Percentiles rank a stretch among this genome's conserved stretches.
These are phyloP conservation scores for Nycticorax nycticorax DNA, from an alignment of 2,113 vertebrate species.

Conservation along the genomic window DNA sequence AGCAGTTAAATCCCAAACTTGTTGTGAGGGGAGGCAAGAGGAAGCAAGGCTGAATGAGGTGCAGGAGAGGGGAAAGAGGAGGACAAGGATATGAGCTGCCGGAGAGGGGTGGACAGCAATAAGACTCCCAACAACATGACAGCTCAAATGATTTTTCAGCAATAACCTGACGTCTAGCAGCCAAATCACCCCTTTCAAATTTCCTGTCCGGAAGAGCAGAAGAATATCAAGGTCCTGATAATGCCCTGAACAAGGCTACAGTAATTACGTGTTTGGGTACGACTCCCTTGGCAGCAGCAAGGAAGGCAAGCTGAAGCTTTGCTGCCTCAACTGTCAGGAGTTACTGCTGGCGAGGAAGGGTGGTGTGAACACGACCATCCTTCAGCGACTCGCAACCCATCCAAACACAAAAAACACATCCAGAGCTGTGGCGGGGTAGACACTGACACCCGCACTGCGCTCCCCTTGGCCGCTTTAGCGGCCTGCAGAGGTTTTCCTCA, in stretches of 20 bases:
- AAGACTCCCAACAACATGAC: background rate
- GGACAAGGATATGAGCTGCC: background rate
- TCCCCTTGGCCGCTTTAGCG: background rate
- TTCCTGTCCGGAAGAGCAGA: constrained; percentile 14
- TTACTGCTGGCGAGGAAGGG: background rate
- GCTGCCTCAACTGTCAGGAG: background rate
- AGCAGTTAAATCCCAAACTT: background rate
- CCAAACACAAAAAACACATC: constrained; percentile 24
- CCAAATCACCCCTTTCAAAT: background rate
- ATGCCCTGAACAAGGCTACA: background rate
- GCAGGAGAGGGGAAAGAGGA: background rate
- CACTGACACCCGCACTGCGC: rapidly evolving
- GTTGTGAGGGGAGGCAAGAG: background rate
- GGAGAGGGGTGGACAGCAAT: background rate
- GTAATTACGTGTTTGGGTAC: background rate
- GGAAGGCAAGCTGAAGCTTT: constrained; percentile 8
- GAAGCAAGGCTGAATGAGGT: background rate
- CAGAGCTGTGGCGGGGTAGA: background rate
- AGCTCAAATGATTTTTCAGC: background rate
- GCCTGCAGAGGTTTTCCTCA: background rate
- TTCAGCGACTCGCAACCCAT: constrained; percentile 9
- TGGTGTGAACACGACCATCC: background rate
- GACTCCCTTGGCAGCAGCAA: background rate
- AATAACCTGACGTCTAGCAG: background rate
- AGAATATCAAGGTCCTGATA: background rate